Base-by-base conservation (phyloP, 2,888 invertebrate genomes). In the Eutolmus rufibarbis region DNA sequence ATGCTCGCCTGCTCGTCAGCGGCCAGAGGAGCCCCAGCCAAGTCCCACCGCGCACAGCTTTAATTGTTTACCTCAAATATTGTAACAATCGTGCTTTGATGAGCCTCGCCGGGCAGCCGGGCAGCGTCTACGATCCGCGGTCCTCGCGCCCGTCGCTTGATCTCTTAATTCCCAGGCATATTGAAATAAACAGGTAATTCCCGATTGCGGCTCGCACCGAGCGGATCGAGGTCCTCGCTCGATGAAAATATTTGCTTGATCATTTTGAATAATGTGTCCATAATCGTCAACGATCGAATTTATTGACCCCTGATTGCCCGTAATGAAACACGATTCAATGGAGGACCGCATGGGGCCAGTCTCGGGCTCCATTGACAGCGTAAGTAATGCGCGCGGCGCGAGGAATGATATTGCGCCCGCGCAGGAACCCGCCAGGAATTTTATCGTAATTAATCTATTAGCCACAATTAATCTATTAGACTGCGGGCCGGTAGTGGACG, bases 391-490 rank as follows among this genome's bases (percentile, higher is more conserved):
- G 16, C 19, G 31, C 31, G 56, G 31, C 19, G 31, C 56, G 51
- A 46, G 56, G 78, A 78, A 43, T 46, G 56, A 37, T 37, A 82
- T 81, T 82, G 57, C 82, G 82, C 82, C 82, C 34, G 82, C 19
- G 37, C 56, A 66, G 57, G 82, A 66, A 57, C 66, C n/a, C 57
- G 82, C 34, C 66, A 37, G 82, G 82, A 82, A 82, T 82, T 31
- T 82, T 82, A 82, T 82, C 82, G 82, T 82, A 82, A 82, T 82
- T 82, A 82, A 82, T 82, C 82, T 82, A 82, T 82, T 82, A 82
- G 37, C 82, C 19, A 82, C 82, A 82, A 82, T 82, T 82, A 82
- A 82, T 82, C 82, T 57, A 37, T 82, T 82, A 46, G 43, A n/a
- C 57, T 57, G 34, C 66, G 23, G 82, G 57, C 31, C 66, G 40